Evolutionary conservation across 2,797 vertebrate genomes (phyloP).

Genomic region (Leptodactylus fallax): DNA sequence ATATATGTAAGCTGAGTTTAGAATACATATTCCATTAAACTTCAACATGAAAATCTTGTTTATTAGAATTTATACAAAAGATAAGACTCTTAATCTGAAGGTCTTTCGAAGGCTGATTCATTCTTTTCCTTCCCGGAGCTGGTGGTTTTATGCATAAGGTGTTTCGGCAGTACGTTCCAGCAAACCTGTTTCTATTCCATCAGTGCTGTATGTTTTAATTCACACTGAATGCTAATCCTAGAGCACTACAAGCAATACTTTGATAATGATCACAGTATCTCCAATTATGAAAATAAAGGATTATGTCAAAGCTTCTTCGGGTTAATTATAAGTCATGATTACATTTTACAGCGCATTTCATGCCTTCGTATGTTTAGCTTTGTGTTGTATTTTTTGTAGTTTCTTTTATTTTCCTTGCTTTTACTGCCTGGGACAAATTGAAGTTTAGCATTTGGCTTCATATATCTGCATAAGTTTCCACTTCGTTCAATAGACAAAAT

Average conservation of each 20-base stretch:
- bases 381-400: conserved; percentile 7
- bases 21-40: background rate
- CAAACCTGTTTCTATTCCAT: conserved; percentile 4
- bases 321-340: conserved; percentile 38
- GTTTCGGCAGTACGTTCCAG: background rate
- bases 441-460: conserved; percentile 53
- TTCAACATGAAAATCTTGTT: background rate
- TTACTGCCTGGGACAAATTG: conserved; percentile 21
- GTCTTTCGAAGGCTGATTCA: conserved; percentile 6
- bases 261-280: conserved; percentile 45
- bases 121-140: background rate
- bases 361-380: conserved; percentile 6
- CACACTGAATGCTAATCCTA: conserved; percentile 3
- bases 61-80: background rate
- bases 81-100: conserved; percentile 6
- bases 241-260: conserved; percentile 20
- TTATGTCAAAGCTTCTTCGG: conserved; percentile 35
- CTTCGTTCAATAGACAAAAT: conserved; percentile 63
- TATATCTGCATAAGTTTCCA: conserved; percentile 62
- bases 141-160: background rate
- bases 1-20: background rate
- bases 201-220: background rate
- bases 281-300: conserved; percentile 25
- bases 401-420: background rate
- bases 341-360: conserved; percentile 31